Base-by-base conservation (phyloP, 2,113 vertebrate genomes). In the Datnioides undecimradiatus region DNA sequence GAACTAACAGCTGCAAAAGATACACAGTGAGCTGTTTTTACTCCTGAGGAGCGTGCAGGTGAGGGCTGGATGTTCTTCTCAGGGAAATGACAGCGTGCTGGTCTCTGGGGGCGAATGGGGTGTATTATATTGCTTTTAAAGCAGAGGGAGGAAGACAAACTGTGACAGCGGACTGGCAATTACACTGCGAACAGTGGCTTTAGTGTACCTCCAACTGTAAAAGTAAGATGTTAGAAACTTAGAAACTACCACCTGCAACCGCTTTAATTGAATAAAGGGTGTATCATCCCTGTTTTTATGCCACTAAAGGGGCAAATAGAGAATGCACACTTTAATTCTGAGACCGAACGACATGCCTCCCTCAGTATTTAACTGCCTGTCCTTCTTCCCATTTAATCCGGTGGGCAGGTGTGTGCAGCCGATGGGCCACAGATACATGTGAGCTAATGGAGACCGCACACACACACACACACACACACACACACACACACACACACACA, bases 1-100 rank as follows among this genome's bases (percentile, higher is more conserved):
- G 36, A 75, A n/a, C n/a, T n/a, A n/a, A n/a, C n/a, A n/a, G 54
- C 38, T 43, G 36, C 14, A 10, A 10, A 29, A 64, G n/a, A 51
- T 36, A 57, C n/a, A n/a, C n/a, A n/a, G n/a, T 27, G 25, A 60
- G 43, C 25, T 9, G 21, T 19, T 69, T 69, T 82, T 41, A 17
- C 14, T 52, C 14, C n/a, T 64, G 46, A 68, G 19, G 38, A 21
- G 14, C 29, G 10, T 3, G 21, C 43, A 25, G 59, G 76, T 83
- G 34, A n/a, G 34, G 13, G 17, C 4, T 48, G 31, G n/a, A 19
- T n/a, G 38, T 12, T 23, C 17, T 51, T 57, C 55, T 52, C 6
- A n/a, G 3, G 51, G 48, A 19, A 68, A 48, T 64, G 58, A 74
- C 60, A 45, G 43, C 9, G 57, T 16, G 41, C 25, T 25, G 36